These are phyloP conservation scores for Nasonia longicornis DNA, from an alignment of 1,140 invertebrate genomes.

Conservation along the genomic window DNA sequence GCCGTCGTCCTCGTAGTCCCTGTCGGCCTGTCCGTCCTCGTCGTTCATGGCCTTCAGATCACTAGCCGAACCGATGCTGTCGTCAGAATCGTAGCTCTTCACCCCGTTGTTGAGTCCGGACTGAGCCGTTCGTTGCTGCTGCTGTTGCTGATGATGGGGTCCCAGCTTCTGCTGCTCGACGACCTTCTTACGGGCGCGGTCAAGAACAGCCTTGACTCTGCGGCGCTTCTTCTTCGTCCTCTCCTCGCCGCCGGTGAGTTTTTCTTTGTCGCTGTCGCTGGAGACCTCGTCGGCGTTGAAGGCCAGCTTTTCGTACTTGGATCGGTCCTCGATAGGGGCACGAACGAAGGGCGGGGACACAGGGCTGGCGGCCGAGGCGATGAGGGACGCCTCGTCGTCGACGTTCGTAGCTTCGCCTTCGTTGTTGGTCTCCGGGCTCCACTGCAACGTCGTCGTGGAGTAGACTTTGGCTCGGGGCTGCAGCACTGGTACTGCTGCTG, in stretches of 20 bases:
- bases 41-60: conserved; percentile 77
- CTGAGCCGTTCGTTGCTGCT: not conserved
- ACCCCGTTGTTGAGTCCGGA: conserved; percentile 37
- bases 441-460: conserved; percentile 44
- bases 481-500: not conserved
- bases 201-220: conserved; percentile 57
- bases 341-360: conserved; percentile 71
- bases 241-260: conserved; percentile 51
- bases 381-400: conserved; percentile 59
- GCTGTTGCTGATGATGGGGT: conserved; percentile 25
- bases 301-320: conserved; percentile 84
- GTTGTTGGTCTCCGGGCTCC: conserved; percentile 52
- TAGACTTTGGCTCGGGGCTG: not conserved
- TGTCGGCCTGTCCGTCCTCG: conserved; percentile 66
- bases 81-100: conserved; percentile 70
- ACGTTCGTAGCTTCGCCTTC: conserved; percentile 46
- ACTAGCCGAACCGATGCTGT: conserved; percentile 82
- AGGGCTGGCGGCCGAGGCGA: conserved; percentile 60
- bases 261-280: conserved; percentile 72
- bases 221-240: conserved; percentile 63
- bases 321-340: conserved; percentile 78
- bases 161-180: conserved; percentile 3
- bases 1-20: conserved; percentile 52
- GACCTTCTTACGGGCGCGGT: conserved; percentile 57
- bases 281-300: conserved; percentile 72